phyloP scores from a whole-genome alignment of 2,113 vertebrate species.

The Catharus minimus region DNA sequence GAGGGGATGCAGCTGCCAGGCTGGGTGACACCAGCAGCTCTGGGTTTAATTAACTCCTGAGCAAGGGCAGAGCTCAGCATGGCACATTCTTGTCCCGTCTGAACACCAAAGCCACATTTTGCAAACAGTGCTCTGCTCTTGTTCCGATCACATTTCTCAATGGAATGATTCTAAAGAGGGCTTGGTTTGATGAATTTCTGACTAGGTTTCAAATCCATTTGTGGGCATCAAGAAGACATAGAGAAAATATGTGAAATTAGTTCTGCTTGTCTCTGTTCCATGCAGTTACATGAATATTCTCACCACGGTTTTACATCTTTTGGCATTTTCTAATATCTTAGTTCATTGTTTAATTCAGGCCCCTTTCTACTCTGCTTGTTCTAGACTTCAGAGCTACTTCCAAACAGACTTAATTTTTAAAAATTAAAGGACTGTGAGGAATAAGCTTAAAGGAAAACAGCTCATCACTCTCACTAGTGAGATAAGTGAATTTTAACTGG shows the following conservation, averaged over 20 bases:
- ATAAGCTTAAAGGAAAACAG: neutral
- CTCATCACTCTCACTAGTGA: neutral
- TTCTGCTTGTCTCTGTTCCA: neutral
- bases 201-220: neutral
- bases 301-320: neutral
- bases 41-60: neutral
- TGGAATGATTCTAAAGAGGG: rapidly evolving
- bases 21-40: conserved; percentile 1
- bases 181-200: neutral
- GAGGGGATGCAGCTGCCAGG: neutral
- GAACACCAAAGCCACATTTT: neutral
- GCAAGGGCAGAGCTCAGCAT: neutral
- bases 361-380: neutral
- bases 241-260: neutral
- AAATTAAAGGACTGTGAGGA: neutral
- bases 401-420: neutral
- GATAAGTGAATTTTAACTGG: neutral
- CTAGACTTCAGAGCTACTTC: neutral
- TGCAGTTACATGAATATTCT: neutral
- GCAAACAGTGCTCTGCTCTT: neutral
- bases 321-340: neutral
- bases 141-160: neutral
- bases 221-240: neutral
- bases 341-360: neutral
- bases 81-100: neutral